Conservation (phyloP, 2,888 invertebrate genomes). For the Antheraea assamensis region DNA sequence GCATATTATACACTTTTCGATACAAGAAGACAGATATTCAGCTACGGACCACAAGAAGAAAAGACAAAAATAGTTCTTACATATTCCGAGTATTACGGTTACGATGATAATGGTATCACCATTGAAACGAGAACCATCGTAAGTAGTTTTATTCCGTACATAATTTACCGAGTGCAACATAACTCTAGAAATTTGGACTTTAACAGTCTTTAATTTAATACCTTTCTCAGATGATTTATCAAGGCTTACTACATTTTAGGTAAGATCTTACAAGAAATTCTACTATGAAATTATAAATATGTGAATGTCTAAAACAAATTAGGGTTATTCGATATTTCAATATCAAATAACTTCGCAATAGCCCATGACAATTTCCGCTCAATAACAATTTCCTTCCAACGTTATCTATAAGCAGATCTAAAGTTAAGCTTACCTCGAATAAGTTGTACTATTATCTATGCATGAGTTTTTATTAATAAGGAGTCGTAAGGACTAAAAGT, state of each 20-base stretch:
- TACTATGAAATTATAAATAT: neutral
- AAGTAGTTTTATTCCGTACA: too few relatives aligned
- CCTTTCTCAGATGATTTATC: neutral
- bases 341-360: slow-evolving; percentile 48
- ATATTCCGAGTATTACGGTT: too few relatives aligned
- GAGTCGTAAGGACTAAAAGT: slow-evolving; percentile 61
- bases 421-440: slow-evolving; percentile 56
- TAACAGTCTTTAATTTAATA: neutral
- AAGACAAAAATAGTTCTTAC: too few relatives aligned
- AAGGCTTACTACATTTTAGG: slow-evolving; percentile 37
- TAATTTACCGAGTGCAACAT: too few relatives aligned
- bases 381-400: slow-evolving; percentile 72
- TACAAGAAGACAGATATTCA: too few relatives aligned
- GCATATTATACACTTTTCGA: too few relatives aligned
- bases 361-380: slow-evolving; percentile 70
- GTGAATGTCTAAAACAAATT: neutral
- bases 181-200: too few relatives aligned
- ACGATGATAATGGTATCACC: too few relatives aligned
- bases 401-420: slow-evolving; percentile 46
- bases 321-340: slow-evolving; percentile 15
- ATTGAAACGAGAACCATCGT: too few relatives aligned
- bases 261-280: neutral
- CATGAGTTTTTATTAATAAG: slow-evolving; percentile 62
- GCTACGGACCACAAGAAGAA: too few relatives aligned
- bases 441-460: slow-evolving; percentile 67